Conservation (phyloP, 2,113 vertebrate species). For the Psittacula cyanocephala region DNA sequence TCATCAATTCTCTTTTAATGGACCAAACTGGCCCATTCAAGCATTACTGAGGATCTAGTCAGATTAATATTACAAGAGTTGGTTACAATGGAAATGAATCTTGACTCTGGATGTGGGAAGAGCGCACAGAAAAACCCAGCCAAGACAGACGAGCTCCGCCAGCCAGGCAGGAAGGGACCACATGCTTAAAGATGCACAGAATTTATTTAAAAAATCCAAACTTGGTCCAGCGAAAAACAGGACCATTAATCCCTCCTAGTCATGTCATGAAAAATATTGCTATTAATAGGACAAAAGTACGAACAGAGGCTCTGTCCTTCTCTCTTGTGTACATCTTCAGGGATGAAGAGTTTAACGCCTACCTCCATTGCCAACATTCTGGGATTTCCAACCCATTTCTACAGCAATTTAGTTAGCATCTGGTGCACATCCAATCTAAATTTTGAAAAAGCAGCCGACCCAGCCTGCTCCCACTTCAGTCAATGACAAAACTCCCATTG, state of each 20-base stretch:
- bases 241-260: neutral
- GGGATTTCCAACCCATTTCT: neutral
- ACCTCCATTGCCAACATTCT: neutral
- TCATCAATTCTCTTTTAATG: neutral
- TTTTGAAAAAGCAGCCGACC: neutral
- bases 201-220: neutral
- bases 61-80: neutral
- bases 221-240: neutral
- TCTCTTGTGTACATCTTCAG: neutral
- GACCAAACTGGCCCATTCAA: neutral
- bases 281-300: neutral
- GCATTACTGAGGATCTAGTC: neutral
- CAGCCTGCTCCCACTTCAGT: neutral
- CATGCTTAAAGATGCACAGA: neutral
- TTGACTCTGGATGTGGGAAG: neutral
- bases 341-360: neutral
- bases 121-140: neutral
- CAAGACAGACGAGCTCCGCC: neutral
- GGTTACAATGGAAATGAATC: neutral
- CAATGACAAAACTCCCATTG: slow-evolving; percentile 14
- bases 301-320: neutral
- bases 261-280: neutral
- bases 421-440: neutral
- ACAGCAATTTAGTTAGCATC: slow-evolving; percentile 9
- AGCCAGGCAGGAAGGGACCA: slow-evolving; percentile 12